These are phyloP conservation scores for Phoenicopterus ruber DNA, from an alignment of 2,113 vertebrate species.

Conservation along the genomic window DNA sequence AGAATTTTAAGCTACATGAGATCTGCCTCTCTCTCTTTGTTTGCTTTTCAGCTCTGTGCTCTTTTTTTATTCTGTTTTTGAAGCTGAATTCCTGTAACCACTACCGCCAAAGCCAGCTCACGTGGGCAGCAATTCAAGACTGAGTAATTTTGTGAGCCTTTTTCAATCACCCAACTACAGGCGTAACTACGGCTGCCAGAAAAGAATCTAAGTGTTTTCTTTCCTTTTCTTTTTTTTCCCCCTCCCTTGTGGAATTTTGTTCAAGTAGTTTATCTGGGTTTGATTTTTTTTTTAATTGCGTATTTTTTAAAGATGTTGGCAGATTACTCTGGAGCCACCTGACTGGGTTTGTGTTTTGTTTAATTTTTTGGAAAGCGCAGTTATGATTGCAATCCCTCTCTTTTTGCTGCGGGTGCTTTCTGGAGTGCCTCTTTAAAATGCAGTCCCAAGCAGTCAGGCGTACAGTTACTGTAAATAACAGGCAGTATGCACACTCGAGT, in stretches of 20 bases:
- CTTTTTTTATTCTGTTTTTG: neutral
- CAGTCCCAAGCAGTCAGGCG: neutral
- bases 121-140: neutral
- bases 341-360: neutral
- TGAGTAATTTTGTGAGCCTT: neutral
- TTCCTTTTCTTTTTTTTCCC: neutral
- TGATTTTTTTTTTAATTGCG: neutral
- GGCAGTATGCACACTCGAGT: neutral
- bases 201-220: neutral
- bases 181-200: neutral
- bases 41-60: neutral
- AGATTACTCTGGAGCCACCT: neutral
- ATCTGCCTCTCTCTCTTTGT: neutral
- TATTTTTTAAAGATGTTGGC: neutral
- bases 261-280: neutral
- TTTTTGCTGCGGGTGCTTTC: neutral
- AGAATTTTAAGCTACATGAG: neutral
- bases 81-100: conserved; percentile 5
- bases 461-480: neutral
- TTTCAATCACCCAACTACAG: neutral
- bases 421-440: neutral
- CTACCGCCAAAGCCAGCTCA: neutral
- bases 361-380: neutral
- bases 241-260: neutral
- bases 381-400: neutral